Evolutionary conservation across 2,797 vertebrate species (phyloP), one percentile per base, ranked within the genome.

Genomic region (Cynodonichthys magdalenae): DNA sequence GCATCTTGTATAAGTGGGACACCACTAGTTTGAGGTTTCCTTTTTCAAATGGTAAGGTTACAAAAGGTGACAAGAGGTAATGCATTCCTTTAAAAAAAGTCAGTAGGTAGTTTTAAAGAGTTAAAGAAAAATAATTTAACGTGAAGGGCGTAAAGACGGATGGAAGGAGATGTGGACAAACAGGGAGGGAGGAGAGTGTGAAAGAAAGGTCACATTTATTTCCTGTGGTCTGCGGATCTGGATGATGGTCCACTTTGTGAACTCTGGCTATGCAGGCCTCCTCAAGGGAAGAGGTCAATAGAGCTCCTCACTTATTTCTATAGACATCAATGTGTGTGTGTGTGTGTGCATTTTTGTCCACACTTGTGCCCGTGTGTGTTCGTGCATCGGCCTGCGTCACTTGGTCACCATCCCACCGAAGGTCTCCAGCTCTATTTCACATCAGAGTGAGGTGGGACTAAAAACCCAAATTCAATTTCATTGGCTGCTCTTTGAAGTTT

Each of bases 191-290:
- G 78, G 75, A 76, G 72, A 87, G 87, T 85, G 62, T 84, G 83
- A 46, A 15, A 15, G 63, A 71, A 62, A 71, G 88, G 89, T 90
- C 87, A 87, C 79, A 70, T 87, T 80, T 88, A 90, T 91, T 89
- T 90, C 89, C 86, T 87, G 80, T 61, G 58, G 47, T n/a, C 76
- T 45, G 69, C 72, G 79, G 87, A 84, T 84, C 79, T 74, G 83
- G 79, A 88, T 89, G 83, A 78, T 77, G 74, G 66, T 75, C 77
- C 60, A 72, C 75, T 75, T 53, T 71, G 17, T 63, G 76, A 74
- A 74, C 68, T 80, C 63, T 19, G 69, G 53, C 76, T 53, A 67
- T 58, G 59, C 56, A 27, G 82, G 77, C 75, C 75, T 83, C 82
- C 83, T 86, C 81, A 50, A 64, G 62, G 57, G 84, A 81, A 44